These are phyloP conservation scores for Scolanthus callimorphus DNA, from an alignment of 92 coral and sea anemone genomes.

Conservation along the genomic window DNA sequence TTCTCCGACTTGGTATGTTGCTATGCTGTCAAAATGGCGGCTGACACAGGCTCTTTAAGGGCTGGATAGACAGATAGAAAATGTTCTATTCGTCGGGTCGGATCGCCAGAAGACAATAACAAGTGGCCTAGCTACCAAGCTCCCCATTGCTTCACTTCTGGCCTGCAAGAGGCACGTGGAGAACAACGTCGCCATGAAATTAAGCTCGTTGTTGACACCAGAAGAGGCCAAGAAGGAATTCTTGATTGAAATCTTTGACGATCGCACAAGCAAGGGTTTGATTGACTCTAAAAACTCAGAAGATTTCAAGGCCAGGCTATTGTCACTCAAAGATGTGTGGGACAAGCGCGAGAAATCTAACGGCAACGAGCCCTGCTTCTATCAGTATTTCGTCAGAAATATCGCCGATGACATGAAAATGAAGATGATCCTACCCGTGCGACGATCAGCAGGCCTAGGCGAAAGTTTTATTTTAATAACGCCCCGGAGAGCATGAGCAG, in stretches of 20 bases:
- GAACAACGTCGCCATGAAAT: constrained; percentile 33
- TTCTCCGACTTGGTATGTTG: too few relatives aligned
- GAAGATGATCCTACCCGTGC: too few relatives aligned
- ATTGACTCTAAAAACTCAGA: constrained; percentile 13
- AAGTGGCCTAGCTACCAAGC: constrained; percentile 26
- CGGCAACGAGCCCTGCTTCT: not conserved
- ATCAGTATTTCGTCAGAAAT: too few relatives aligned
- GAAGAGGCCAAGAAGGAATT: constrained; percentile 7
- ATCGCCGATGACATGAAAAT: too few relatives aligned
- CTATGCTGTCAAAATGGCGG: too few relatives aligned
- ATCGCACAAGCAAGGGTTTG: constrained; percentile 19
- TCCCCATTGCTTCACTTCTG: constrained; percentile 28
- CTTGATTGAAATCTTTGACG: constrained; percentile 20
- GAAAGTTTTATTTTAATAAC: constrained; percentile 26
- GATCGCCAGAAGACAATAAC: constrained; percentile 34
- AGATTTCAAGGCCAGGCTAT: constrained; percentile 27
- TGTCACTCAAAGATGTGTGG: constrained; percentile 6
- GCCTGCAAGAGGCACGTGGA: constrained; percentile 36
- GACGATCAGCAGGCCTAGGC: too few relatives aligned
- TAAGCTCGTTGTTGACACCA: constrained; percentile 10
- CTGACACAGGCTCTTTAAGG: too few relatives aligned
- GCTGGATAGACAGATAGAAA: constrained; percentile 26
- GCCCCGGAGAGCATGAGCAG: constrained; percentile 17
- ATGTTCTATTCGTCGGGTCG: constrained; percentile 34
- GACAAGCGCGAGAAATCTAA: constrained; percentile 1